Percentiles rank a stretch among this genome's conserved stretches.
Evolutionary conservation across 2,113 vertebrate genomes (phyloP).

Genomic region (Hirundichthys speculiger): DNA sequence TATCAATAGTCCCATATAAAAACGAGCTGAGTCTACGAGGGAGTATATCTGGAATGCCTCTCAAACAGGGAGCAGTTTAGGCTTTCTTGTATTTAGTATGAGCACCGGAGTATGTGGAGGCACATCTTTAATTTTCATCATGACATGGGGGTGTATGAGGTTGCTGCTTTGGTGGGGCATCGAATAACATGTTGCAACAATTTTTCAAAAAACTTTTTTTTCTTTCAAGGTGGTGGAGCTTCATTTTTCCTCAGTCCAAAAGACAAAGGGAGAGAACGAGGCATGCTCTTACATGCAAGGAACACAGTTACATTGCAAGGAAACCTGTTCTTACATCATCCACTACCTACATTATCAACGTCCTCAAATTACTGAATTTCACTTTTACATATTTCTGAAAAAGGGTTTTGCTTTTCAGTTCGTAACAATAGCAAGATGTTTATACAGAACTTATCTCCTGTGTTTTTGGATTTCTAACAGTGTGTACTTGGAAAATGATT

Average conservation of each 20-base stretch:
- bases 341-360: conserved; percentile 9
- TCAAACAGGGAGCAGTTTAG: too few relatives aligned
- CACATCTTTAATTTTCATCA: conserved; percentile 17
- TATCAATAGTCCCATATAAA: too few relatives aligned
- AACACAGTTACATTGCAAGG: conserved; percentile 55
- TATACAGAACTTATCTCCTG: conserved; percentile 6
- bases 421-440: background rate
- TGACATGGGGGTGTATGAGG: conserved; percentile 45
- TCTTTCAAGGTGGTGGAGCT: conserved; percentile 79
- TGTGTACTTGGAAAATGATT: conserved; percentile 68
- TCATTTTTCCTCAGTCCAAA: conserved; percentile 71
- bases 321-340: conserved; percentile 62
- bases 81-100: background rate
- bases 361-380: conserved; percentile 19
- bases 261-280: conserved; percentile 81
- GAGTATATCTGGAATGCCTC: too few relatives aligned
- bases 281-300: conserved; percentile 83
- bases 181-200: conserved; percentile 80
- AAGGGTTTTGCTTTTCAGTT: background rate
- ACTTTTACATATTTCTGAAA: conserved; percentile 10
- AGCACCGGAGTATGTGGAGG: conserved; percentile 1
- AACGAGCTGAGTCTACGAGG: too few relatives aligned
- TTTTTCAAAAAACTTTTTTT: conserved; percentile 4
- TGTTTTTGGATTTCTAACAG: conserved; percentile 60
- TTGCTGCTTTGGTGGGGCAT: conserved; percentile 79